Evolutionary conservation across 2,113 vertebrate species (phyloP), one percentile per base, ranked within the genome.

Genomic region (Phyllopteryx taeniolatus): DNA sequence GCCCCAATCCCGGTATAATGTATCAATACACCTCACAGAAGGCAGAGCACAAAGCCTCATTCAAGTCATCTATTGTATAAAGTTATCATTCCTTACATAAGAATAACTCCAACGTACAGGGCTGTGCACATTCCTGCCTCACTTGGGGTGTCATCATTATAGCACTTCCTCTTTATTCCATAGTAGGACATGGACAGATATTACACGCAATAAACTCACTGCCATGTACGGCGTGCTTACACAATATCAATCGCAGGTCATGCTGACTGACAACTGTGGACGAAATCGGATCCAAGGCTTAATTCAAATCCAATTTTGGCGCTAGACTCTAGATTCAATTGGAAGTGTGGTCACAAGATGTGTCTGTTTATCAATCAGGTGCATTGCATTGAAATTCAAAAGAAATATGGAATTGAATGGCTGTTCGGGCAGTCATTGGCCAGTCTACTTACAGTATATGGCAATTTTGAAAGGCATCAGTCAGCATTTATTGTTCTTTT

Each of bases 1-100:
- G 60, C 20, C 67, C 62, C 67, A 62, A 60, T 76, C 67, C 65
- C 44, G 39, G 33, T 42, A 3, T 63, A 39, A 39, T n/a, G 35
- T 63, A 43, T 63, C 35, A 63, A 43, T 27, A 39, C 7, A 13
- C 67, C 51, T 61, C 17, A 2, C 3, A 68, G 59, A 47, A 53
- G 53, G 9, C 63, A 65, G 2, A 61, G 31, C 61, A 20, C 14
- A 42, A 39, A 35, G 59, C 8, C 7, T 61, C 14, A 7, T 7
- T 9, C 39, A 59, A 59, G 22, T 31, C 10, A 17, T 35, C 1
- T 4, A 61, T 8, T 33, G 59, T 35, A 35, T 33, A 61, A 19
- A 17, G 59, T 35, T 35, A 35, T 61, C 27, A 8, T 33, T 33
- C 8, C 59, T 61, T 61, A 8, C 33, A 17, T 35, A 33, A 61